Evolutionary conservation across 2,888 invertebrate species (phyloP).

Genomic region (Hyposoter didymator): DNA sequence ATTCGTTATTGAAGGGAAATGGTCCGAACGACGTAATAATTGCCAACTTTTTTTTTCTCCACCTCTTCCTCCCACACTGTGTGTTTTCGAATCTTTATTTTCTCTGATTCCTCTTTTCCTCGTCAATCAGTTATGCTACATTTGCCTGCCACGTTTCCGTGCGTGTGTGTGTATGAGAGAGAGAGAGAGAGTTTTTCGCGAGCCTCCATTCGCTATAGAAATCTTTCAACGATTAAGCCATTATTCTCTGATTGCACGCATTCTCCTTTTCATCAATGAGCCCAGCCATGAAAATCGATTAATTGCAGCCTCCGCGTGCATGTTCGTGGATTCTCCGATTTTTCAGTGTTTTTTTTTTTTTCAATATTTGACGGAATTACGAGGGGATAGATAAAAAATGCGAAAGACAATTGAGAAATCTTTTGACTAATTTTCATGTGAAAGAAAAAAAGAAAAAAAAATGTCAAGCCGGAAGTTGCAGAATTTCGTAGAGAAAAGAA

Average conservation of each 20-base stretch:
- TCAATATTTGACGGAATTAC: background rate
- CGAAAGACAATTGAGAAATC: background rate
- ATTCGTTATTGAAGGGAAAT: slow-evolving; percentile 49
- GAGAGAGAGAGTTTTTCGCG: slow-evolving; percentile 1
- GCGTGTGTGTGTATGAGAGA: background rate
- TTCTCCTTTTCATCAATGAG: background rate
- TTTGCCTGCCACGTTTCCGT: background rate
- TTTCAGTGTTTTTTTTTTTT: slow-evolving; percentile 12
- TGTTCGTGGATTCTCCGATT: slow-evolving; percentile 7
- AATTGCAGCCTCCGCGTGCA: slow-evolving; percentile 25
- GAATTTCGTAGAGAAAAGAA: background rate
- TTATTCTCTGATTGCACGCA: slow-evolving; percentile 36
- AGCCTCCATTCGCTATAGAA: slow-evolving; percentile 5
- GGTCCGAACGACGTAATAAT: slow-evolving; percentile 41
- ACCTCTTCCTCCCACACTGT: slow-evolving; percentile 10
- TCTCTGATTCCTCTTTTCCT: background rate
- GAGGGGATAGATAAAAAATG: background rate
- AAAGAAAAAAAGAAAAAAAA: background rate
- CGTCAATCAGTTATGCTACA: slow-evolving; percentile 14
- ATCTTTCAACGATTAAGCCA: slow-evolving; percentile 40
- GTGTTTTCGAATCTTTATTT: background rate
- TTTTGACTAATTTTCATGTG: background rate
- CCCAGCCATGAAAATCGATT: slow-evolving; percentile 18
- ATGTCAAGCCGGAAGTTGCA: background rate
- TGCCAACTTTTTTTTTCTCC: background rate